phyloP scores from a whole-genome alignment of 2,888 invertebrate genomes.

The Drosophila phalerata region DNA sequence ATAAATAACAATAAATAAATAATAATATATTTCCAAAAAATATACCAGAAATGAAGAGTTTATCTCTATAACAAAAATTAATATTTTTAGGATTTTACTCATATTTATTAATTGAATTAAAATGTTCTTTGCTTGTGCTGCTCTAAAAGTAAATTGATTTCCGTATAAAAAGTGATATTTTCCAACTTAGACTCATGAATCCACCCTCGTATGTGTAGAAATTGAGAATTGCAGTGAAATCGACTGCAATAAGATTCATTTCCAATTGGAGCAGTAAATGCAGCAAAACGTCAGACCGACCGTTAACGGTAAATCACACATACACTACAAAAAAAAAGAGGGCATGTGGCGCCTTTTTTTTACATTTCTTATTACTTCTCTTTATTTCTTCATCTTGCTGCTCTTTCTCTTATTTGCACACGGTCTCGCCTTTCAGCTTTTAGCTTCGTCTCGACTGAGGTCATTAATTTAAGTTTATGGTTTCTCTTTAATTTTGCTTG shows the following conservation, averaged over 20 bases:
- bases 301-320: slow-evolving; percentile 75
- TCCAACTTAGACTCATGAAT: background rate
- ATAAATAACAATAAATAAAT: no score
- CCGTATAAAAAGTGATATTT: background rate
- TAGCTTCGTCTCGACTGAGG: slow-evolving; percentile 58
- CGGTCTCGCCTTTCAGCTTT: slow-evolving; percentile 50
- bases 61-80: no score
- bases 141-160: background rate
- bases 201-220: slow-evolving; percentile 6
- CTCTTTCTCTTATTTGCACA: slow-evolving; percentile 33
- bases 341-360: slow-evolving; percentile 31
- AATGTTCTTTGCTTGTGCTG: no score
- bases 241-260: slow-evolving; percentile 69
- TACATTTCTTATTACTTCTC: slow-evolving; percentile 27
- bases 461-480: slow-evolving; percentile 84
- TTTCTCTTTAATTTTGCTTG: slow-evolving; percentile 79
- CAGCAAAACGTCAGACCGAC: slow-evolving; percentile 52
- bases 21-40: no score
- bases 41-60: no score
- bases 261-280: slow-evolving; percentile 65
- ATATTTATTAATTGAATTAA: no score
- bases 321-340: slow-evolving; percentile 30
- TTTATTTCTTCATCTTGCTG: slow-evolving; percentile 26
- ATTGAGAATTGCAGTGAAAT: slow-evolving; percentile 75
- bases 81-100: no score